Base-by-base conservation (phyloP, 2,888 invertebrate genomes). In the Bombylius major region DNA sequence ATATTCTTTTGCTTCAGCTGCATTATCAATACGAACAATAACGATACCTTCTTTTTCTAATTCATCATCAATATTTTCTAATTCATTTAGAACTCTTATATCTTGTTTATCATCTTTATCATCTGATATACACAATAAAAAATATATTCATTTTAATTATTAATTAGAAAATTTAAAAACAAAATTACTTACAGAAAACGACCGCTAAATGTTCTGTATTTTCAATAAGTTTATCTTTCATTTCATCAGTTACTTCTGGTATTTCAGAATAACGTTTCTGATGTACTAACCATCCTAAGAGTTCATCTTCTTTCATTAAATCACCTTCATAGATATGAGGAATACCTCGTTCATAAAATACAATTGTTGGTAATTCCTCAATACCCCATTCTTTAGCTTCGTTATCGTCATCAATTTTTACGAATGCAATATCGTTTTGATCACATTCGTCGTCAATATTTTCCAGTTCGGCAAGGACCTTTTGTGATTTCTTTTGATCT, bases 361-460 rank as follows among this genome's bases (percentile, higher is more conserved):
- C 89, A 70, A 94, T 81, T 48, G 87, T 87, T 5, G 93, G 93
- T 57, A 92, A 78, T 23, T 77, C 75, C 64, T 92, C 89, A 65
- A 92, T 87, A 59, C 92, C 91, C 70, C 90, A 92, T 70, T 92
- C 91, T 68, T 88, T 89, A 46, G 91, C 92, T 72, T 93, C 90
- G 57, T 83, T 84, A 60, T 87, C 85, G 66, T 93, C 89, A 67
- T 89, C 88, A 66, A 92, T 92, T 74, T 93, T 93, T 8, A 93
- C 92, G 70, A 93, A 93, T 53, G 88, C 89, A 65, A 93, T 92
- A 67, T 88, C 88, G 69, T 93, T 89, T 68, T 89, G 87, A 71
- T 93, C 93, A 73, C 91, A 91, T 70, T 93, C 93, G 68, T 93
- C 93, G 69, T 94, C 94, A 65, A 94, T 93, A 69, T 91, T 92